These are phyloP conservation scores for Microctenopoma stevenorrisi DNA, from an alignment of 2,797 vertebrate species.

Conservation along the genomic window DNA sequence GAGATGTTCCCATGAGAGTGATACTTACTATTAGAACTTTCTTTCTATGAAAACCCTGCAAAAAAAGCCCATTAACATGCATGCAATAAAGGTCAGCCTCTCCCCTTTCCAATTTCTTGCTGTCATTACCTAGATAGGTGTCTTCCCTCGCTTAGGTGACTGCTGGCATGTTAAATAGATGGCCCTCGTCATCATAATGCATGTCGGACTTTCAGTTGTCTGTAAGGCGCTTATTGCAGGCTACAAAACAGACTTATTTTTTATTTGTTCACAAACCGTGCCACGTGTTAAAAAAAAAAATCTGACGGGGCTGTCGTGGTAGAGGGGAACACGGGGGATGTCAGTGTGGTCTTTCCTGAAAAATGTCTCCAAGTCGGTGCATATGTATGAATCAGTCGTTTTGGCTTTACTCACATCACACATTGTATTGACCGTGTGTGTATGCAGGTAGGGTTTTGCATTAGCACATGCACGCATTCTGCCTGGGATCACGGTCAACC, in stretches of 20 bases:
- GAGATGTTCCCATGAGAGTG: conserved; percentile 14
- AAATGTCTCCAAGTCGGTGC: conserved; percentile 14
- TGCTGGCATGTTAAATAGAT: conserved; percentile 53
- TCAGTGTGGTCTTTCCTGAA: conserved; percentile 12
- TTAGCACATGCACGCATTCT: conserved; percentile 67
- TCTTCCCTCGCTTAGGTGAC: conserved; percentile 38
- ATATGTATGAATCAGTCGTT: conserved; percentile 43
- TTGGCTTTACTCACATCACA: conserved; percentile 27
- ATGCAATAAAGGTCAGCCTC: conserved; percentile 54
- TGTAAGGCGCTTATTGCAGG: conserved; percentile 21
- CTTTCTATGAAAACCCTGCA: conserved; percentile 33
- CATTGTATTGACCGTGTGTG: conserved; percentile 15
- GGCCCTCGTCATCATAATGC: conserved; percentile 53
- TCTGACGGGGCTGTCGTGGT: conserved; percentile 32
- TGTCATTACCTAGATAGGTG: conserved; percentile 52
- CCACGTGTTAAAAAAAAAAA: conserved; percentile 28
- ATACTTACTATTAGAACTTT: conserved; percentile 26
- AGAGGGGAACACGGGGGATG: conserved; percentile 8
- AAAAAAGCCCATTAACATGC: conserved; percentile 53
- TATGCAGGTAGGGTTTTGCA: conserved; percentile 59
- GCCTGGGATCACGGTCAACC: conserved; percentile 60
- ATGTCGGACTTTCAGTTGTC: conserved; percentile 33
- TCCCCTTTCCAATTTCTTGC: conserved; percentile 55
- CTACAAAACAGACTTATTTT: conserved; percentile 34
- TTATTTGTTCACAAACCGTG: conserved; percentile 45